Conservation (phyloP, 2,888 invertebrate genomes). For the Megamerina dolium region DNA sequence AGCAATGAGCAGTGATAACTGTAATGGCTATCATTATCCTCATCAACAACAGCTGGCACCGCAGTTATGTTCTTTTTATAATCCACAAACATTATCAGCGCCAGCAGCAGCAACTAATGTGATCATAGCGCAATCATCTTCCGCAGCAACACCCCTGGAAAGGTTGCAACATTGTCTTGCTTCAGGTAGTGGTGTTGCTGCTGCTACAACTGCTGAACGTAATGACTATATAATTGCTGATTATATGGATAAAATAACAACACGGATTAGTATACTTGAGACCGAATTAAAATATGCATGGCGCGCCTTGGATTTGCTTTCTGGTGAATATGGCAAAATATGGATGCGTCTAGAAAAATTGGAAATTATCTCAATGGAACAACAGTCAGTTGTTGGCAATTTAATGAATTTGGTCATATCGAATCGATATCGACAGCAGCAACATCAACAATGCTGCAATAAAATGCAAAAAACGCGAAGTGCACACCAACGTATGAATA, state of each 20-base stretch:
- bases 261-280: constrained; percentile 79
- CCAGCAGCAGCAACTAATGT: too few relatives aligned
- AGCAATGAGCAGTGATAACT: neutral
- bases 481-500: too few relatives aligned
- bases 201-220: too few relatives aligned
- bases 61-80: too few relatives aligned
- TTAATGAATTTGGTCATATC: constrained; percentile 54
- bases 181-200: too few relatives aligned
- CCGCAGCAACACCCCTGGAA: neutral
- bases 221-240: constrained; percentile 77
- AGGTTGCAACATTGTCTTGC: neutral
- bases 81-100: too few relatives aligned
- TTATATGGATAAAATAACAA: constrained; percentile 85
- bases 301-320: constrained; percentile 83
- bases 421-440: constrained; percentile 19
- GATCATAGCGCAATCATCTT: neutral
- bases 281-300: constrained; percentile 89
- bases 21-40: neutral
- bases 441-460: constrained; percentile 21
- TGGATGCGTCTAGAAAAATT: constrained; percentile 87
- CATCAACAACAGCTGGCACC: constrained; percentile 1
- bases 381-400: constrained; percentile 85
- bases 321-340: constrained; percentile 89
- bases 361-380: constrained; percentile 79
- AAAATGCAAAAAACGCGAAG: too few relatives aligned